Evolutionary conservation across 1,140 invertebrate genomes (phyloP), one percentile per base, ranked within the genome.

Genomic region (Drosophila mayri): DNA sequence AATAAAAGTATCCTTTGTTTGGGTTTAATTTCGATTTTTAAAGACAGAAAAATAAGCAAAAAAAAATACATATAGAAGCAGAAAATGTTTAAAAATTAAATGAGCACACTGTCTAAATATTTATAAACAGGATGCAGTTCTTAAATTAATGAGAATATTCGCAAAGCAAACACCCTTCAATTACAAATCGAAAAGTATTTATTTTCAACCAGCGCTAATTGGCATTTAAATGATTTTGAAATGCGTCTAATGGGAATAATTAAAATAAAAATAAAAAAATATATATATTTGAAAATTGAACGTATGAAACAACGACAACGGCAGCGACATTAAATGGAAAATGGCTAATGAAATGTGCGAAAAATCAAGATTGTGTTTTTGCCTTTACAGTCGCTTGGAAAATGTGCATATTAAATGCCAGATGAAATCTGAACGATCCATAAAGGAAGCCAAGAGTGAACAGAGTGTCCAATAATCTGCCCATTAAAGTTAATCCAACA

Each of bases 371-470:
- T 22, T 46, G 20, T 35, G 30, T 32, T 18, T 59, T 20, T 83
- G 67, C 59, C 44, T 44, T 90, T 90, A 49, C 66, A 85, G 81
- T 54, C 49, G 59, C 72, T 79, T 70, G 81, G 78, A 90, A 90
- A 85, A 90, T 90, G 85, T 90, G 85, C 78, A 81, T 88, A 84
- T 72, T 78, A 81, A 88, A 81, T 57, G 81, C 47, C 73, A 63
- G 68, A 55, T 59, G 68, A 49, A 72, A 73, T 77, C 71, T 80
- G 61, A 79, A 82, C 63, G 61, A 78, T 59, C 59, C 52, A 57
- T 46, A 44, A 47, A 50, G 44, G 44, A 20, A 54, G 47, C 68
- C 65, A 49, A 41, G 79, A 87, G 20, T 81, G 54, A 44, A 55
- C 11, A 30, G 20, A 72, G 67, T 67, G 40, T 60, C 22, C 16